A percentile compares a stretch with the other conserved stretches of the same genome.
phyloP scores from a whole-genome alignment of 2,797 vertebrate species.

The Melanogrammus aeglefinus region DNA sequence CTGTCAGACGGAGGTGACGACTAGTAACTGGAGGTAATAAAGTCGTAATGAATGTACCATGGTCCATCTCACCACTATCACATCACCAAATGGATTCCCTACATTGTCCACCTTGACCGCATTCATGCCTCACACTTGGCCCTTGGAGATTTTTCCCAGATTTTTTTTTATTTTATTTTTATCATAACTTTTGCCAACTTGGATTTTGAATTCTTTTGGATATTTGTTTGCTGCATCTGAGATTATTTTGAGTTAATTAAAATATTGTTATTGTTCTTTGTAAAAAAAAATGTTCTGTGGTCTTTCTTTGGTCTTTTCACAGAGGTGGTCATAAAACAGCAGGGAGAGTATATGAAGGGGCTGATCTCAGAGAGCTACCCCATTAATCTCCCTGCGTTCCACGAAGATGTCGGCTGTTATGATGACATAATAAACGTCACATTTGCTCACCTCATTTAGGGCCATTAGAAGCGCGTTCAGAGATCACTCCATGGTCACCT shows the following conservation, averaged over 20 bases:
- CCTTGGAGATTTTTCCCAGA: slow-evolving; percentile 35
- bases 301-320: slow-evolving; percentile 5
- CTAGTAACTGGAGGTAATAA: slow-evolving; percentile 6
- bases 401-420: slow-evolving; percentile 31
- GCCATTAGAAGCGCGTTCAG: slow-evolving; percentile 14
- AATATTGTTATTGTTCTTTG: slow-evolving; percentile 71
- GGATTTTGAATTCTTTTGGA: slow-evolving; percentile 55
- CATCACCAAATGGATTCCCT: no score
- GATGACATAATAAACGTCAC: slow-evolving; percentile 34
- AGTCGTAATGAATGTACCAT: slow-evolving; percentile 55
- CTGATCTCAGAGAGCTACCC: not conserved
- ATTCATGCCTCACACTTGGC: slow-evolving; percentile 3
- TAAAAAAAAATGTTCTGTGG: slow-evolving; percentile 42
- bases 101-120: not conserved
- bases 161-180: slow-evolving; percentile 31
- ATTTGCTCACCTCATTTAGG: slow-evolving; percentile 31
- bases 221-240: slow-evolving; percentile 74
- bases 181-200: slow-evolving; percentile 46
- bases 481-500: not conserved
- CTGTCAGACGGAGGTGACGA: not conserved
- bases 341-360: not conserved
- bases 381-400: slow-evolving; percentile 14
- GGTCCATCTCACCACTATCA: slow-evolving; percentile 4
- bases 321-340: not conserved
- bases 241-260: slow-evolving; percentile 74